Percentiles rank a stretch among this genome's conserved stretches.
Conservation (phyloP, 2,113 vertebrate genomes). For the Mionectes macconnelli region DNA sequence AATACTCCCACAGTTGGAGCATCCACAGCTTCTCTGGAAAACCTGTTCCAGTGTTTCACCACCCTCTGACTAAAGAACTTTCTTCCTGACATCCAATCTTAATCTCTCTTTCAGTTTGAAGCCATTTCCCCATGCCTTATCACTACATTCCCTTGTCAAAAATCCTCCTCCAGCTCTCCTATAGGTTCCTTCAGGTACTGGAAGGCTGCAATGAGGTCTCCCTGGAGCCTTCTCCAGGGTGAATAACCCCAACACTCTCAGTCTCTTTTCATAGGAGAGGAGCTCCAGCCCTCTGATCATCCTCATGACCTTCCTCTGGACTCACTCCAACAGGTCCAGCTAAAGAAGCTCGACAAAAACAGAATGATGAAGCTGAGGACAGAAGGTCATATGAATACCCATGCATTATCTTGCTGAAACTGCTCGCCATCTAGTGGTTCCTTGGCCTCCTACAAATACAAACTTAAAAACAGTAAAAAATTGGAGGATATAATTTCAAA, state of each 20-base stretch:
- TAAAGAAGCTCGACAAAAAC: not conserved
- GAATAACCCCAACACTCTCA: not conserved
- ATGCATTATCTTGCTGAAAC: not conserved
- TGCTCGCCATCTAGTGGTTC: slow-evolving; percentile 46
- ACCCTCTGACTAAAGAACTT: not conserved
- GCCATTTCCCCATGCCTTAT: not conserved
- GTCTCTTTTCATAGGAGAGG: not conserved
- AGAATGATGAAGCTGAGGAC: not conserved
- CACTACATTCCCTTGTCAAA: not conserved
- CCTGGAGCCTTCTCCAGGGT: not conserved
- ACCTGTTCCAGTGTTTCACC: not conserved
- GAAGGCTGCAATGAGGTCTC: not conserved
- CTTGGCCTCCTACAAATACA: not conserved
- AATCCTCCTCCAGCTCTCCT: not conserved
- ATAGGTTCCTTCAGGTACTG: not conserved
- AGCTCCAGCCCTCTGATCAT: not conserved
- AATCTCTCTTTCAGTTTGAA: not conserved
- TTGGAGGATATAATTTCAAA: not conserved
- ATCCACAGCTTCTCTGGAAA: not conserved
- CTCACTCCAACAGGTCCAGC: not conserved
- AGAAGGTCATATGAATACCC: not conserved
- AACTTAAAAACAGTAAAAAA: not conserved
- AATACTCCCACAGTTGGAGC: not conserved
- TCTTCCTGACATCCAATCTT: not conserved
- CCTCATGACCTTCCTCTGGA: not conserved